Percentiles rank a stretch among this genome's conserved stretches.
phyloP scores from a whole-genome alignment of 1,140 invertebrate species.

The Calliphora vicina region DNA sequence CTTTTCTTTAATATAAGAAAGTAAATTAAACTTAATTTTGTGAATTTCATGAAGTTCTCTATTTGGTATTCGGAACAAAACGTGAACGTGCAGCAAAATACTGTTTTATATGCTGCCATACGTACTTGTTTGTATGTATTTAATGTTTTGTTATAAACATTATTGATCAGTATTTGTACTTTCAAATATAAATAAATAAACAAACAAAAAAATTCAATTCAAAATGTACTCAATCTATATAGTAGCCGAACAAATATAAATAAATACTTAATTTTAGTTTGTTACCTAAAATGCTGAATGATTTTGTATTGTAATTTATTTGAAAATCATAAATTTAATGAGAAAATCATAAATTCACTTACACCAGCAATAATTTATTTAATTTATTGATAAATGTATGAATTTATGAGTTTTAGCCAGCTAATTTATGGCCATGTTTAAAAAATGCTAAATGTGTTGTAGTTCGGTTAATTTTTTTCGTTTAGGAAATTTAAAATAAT shows the following conservation, averaged over 20 bases:
- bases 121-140: background rate
- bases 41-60: background rate
- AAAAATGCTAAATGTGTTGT: background rate
- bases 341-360: slow-evolving; percentile 4
- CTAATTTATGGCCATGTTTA: background rate
- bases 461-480: too few relatives aligned
- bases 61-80: background rate
- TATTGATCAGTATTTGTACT: too few relatives aligned
- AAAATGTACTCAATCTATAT: background rate
- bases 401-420: background rate
- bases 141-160: background rate
- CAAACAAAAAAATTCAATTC: background rate
- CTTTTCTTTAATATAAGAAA: background rate
- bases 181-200: background rate
- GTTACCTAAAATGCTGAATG: background rate
- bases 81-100: background rate
- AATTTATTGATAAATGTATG: background rate
- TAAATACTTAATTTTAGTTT: background rate
- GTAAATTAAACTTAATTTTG: background rate
- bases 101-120: background rate
- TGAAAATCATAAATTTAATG: slow-evolving; percentile 1
- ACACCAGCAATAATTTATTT: background rate
- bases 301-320: background rate
- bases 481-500: background rate
- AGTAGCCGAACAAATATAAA: background rate